Conservation (phyloP, 2,888 invertebrate genomes). For the Sarcophaga carnaria region DNA sequence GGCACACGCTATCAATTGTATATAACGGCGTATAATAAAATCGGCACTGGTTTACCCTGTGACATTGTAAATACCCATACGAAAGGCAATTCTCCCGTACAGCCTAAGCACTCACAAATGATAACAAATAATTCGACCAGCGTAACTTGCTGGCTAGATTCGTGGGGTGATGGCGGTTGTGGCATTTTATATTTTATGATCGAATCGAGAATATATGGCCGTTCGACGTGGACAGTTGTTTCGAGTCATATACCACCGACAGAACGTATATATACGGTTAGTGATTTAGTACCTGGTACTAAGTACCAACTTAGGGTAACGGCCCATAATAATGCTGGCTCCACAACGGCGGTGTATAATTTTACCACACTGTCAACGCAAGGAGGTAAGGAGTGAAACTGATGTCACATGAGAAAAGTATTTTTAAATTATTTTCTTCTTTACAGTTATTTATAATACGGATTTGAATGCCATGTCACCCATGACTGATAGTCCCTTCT, state of each 20-base stretch:
- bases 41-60: conserved; percentile 93
- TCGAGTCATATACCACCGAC: conserved; percentile 92
- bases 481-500: conserved; percentile 85
- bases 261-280: conserved; percentile 91
- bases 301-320: conserved; percentile 88
- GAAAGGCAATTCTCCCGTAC: conserved; percentile 90
- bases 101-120: conserved; percentile 90
- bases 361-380: conserved; percentile 91
- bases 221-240: conserved; percentile 88
- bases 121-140: conserved; percentile 93
- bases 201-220: conserved; percentile 86
- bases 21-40: conserved; percentile 94
- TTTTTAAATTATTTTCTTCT: conserved; percentile 25
- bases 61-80: conserved; percentile 93
- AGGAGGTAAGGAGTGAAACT: conserved; percentile 85
- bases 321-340: conserved; percentile 94
- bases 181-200: conserved; percentile 93
- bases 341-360: conserved; percentile 91
- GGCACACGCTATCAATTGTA: conserved; percentile 94
- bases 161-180: conserved; percentile 95
- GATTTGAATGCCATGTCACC: conserved; percentile 87
- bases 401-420: not conserved
- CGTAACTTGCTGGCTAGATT: conserved; percentile 92
- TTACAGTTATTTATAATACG: conserved; percentile 83
- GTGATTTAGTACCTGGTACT: conserved; percentile 89